Base-by-base conservation (phyloP, 2,113 vertebrate species). In the Oryzias javanicus region DNA sequence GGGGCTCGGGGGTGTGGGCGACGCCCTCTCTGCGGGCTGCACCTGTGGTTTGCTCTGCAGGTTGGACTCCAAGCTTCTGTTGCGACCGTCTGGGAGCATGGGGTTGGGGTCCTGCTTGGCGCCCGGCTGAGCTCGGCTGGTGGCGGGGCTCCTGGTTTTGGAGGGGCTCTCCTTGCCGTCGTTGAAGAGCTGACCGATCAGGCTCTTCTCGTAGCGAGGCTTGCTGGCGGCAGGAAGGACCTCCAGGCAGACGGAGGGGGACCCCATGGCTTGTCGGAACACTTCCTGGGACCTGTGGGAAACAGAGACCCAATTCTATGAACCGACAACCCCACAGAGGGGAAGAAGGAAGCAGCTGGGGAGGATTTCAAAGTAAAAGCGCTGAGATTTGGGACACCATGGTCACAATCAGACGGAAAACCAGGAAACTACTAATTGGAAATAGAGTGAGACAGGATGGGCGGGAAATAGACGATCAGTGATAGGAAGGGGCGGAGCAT, bases 221-320 rank as follows among this genome's bases (percentile, higher is more conserved):
- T 93, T 93, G 79, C 90, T 91, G 76, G 51, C 83, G 0, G 85
- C 59, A 24, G 94, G 91, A 55, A 98, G 85, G 40, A 96, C 89
- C 53, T 92, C 91, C 40, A 97, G 88, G 4, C 78, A 41, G 4
- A 98, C 88, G 1, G 46, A 59, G 1, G 87, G 69, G 4, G 89
- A 86, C 46, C 73, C 84, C 95, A 98, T 95, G 10, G 95, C 95
- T 74, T 95, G 93, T 3, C 94, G 93, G 67, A 99, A 99, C 12
- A 95, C 86, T 15, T 97, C 96, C 74, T 98, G 96, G 22, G 97
- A 94, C 82, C 97, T 98, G 14, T 1, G 14, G 12, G 17, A 22
- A 27, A 8, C 19, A 49, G 16, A 40, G 8, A n/a, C 17, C 8
- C 12, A 19, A 13, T 47, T 47, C 12, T 17, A 47, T 19, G 6